Evolutionary conservation across 2,888 invertebrate species (phyloP).

Genomic region (Calameuta filiformis): DNA sequence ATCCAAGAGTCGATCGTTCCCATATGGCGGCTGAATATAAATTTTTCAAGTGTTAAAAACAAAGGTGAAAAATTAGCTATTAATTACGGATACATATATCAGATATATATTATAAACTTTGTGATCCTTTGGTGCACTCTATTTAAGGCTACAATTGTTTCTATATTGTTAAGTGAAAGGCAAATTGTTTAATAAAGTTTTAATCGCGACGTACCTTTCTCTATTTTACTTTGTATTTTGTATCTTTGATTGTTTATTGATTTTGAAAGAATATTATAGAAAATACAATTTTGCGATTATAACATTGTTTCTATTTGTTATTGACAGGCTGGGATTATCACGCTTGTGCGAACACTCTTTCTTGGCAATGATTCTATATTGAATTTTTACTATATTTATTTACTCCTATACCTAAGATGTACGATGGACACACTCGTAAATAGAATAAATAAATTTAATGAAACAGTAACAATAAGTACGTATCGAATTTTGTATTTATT

Average conservation of each 20-base stretch:
- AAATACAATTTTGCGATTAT: background rate
- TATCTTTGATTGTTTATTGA: background rate
- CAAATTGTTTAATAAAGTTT: constrained; percentile 44
- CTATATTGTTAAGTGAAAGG: constrained; percentile 35
- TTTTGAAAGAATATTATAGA: background rate
- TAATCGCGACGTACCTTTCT: constrained; percentile 25
- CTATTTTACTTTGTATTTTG: background rate
- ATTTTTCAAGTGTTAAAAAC: background rate
- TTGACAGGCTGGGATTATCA: background rate
- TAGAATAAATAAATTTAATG: background rate
- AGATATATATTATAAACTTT: constrained; percentile 18
- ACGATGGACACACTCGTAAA: background rate
- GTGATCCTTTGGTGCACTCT: constrained; percentile 25
- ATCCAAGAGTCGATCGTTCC: background rate
- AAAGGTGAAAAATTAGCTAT: background rate
- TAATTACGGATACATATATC: constrained; percentile 15
- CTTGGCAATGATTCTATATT: background rate
- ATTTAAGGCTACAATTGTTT: constrained; percentile 32
- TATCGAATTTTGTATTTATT: background rate
- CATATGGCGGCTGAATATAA: background rate
- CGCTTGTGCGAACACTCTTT: background rate
- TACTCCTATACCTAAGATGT: background rate
- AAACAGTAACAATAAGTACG: background rate
- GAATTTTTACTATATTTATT: background rate
- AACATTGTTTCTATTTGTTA: background rate